A percentile compares a stretch with the other conserved stretches of the same genome.
Conservation (phyloP, 1,140 invertebrate genomes). For the Scaptomyza graminum region DNA sequence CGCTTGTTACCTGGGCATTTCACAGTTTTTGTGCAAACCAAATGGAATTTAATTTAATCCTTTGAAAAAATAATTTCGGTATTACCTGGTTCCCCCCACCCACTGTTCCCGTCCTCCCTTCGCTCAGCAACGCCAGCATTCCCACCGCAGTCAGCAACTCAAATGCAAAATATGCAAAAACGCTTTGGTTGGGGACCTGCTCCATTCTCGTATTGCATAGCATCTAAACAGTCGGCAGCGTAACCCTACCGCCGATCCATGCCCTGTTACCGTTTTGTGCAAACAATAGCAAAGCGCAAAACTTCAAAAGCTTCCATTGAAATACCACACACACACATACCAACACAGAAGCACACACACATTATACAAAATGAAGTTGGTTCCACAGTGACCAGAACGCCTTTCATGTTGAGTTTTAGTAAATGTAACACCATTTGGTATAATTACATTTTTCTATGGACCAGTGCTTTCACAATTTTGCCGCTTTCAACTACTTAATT, state of each 20-base stretch:
- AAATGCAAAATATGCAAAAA: constrained; percentile 54
- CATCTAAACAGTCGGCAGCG: neutral
- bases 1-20: constrained; percentile 23
- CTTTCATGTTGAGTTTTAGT: constrained; percentile 60
- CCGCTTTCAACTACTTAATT: constrained; percentile 59
- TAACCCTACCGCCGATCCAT: neutral
- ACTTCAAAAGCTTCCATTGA: constrained; percentile 66
- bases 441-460: constrained; percentile 73
- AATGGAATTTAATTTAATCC: constrained; percentile 80
- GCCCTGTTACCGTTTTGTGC: constrained; percentile 4
- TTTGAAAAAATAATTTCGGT: constrained; percentile 61
- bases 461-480: constrained; percentile 16
- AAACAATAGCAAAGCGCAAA: constrained; percentile 42
- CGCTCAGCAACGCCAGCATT: no score
- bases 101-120: neutral
- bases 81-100: neutral
- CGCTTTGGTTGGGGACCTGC: constrained; percentile 47
- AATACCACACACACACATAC: constrained; percentile 37
- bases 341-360: neutral
- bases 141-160: constrained; percentile 2
- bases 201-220: neutral
- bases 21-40: constrained; percentile 39
- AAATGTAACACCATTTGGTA: constrained; percentile 76
- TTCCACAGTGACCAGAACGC: neutral
- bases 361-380: constrained; percentile 1